A percentile compares a stretch with the other conserved stretches of the same genome.
Conservation (phyloP, 2,113 vertebrate species). For the Hoplias malabaricus region DNA sequence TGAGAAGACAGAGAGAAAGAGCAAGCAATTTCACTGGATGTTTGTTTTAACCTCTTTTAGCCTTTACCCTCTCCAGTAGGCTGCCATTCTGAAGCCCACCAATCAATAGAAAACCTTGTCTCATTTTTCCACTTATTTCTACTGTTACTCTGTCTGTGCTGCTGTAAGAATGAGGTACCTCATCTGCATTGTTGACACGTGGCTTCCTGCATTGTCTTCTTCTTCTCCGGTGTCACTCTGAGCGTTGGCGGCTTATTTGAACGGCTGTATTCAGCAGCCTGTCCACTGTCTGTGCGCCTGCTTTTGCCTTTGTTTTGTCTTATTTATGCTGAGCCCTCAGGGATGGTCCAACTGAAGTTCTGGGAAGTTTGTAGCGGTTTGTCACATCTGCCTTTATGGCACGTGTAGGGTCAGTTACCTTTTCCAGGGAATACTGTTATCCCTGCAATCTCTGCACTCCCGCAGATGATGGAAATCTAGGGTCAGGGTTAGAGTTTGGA, state of each 20-base stretch:
- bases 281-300: slow-evolving; percentile 29
- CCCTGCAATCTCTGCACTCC: not conserved
- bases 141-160: slow-evolving; percentile 5
- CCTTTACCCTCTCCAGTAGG: slow-evolving; percentile 5
- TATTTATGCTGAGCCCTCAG: slow-evolving; percentile 15
- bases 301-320: slow-evolving; percentile 11
- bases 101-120: not conserved
- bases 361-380: slow-evolving; percentile 4
- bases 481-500: too few species aligned
- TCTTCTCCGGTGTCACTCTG: slow-evolving; percentile 22
- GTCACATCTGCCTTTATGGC: not conserved
- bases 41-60: not conserved
- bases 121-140: not conserved
- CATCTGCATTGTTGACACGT: not conserved
- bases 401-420: not conserved
- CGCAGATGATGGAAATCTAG: not conserved
- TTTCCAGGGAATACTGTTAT: not conserved
- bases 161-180: slow-evolving; percentile 29
- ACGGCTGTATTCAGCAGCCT: not conserved
- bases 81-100: slow-evolving; percentile 33
- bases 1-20: slow-evolving; percentile 1
- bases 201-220: slow-evolving; percentile 30
- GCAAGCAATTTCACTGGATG: not conserved
- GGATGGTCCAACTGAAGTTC: not conserved
- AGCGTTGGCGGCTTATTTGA: slow-evolving; percentile 32